A percentile compares a stretch with the other conserved stretches of the same genome.
Conservation (phyloP, 2,113 vertebrate genomes). For the Corythoichthys intestinalis region DNA sequence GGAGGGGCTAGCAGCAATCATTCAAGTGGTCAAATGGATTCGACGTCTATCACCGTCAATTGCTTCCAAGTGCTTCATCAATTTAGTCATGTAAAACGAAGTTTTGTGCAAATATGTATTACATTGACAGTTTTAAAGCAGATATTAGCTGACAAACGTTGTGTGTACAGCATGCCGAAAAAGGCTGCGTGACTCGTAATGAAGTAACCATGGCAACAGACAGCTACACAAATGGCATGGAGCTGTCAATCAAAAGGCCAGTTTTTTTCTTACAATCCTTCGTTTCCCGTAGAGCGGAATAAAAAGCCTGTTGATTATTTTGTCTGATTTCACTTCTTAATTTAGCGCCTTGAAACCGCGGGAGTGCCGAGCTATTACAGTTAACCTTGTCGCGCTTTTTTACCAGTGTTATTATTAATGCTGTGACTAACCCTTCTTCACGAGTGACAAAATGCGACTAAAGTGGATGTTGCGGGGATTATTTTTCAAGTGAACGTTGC, state of each 20-base stretch:
- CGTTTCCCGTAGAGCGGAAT: conserved; percentile 17
- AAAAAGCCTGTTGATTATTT: conserved; percentile 40
- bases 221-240: conserved; percentile 44
- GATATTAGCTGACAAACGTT: background rate
- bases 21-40: no score
- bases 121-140: background rate
- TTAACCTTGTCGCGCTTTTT: background rate
- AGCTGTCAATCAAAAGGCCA: conserved; percentile 40
- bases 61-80: no score
- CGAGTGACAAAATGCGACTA: background rate
- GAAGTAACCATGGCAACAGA: conserved; percentile 67
- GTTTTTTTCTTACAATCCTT: background rate
- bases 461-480: background rate
- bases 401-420: background rate
- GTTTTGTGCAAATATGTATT: no score
- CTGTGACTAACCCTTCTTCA: background rate
- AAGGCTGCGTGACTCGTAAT: conserved; percentile 52
- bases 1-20: no score
- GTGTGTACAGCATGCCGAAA: conserved; percentile 15
- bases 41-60: no score
- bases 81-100: no score
- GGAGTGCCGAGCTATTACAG: background rate
- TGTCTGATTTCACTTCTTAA: conserved; percentile 6
- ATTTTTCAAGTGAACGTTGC: background rate
- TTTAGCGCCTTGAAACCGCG: background rate